Evolutionary conservation across 2,797 vertebrate species (phyloP).

Genomic region (Pachyuromys duprasi): DNA sequence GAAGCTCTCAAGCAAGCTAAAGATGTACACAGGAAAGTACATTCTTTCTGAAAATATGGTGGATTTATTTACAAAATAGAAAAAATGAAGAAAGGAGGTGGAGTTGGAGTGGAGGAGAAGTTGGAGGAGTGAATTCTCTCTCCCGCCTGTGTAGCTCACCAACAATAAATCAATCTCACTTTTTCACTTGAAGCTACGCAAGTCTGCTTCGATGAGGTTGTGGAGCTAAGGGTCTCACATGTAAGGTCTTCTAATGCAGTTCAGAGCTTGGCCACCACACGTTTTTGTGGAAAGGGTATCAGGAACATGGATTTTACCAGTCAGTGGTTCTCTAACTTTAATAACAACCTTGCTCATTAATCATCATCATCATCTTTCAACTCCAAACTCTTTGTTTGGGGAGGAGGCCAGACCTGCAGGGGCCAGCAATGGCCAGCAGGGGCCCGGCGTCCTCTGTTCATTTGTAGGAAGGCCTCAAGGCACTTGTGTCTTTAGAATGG

Average conservation of each 20-base stretch:
- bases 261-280: background rate
- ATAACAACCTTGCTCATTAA: background rate
- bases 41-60: background rate
- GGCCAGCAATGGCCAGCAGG: background rate
- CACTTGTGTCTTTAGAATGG: background rate
- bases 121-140: background rate
- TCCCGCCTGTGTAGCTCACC: background rate
- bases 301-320: background rate
- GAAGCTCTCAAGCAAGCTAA: background rate
- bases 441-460: background rate
- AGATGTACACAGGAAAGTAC: background rate
- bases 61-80: background rate
- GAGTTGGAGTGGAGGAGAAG: background rate
- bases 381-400: background rate
- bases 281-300: background rate
- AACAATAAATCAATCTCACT: background rate
- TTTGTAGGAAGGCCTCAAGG: background rate
- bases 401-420: background rate
- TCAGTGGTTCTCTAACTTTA: background rate
- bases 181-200: background rate
- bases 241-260: background rate
- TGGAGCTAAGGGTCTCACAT: background rate
- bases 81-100: background rate
- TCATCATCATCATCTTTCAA: background rate
- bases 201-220: background rate